Percentiles rank a stretch among this genome's conserved stretches.
phyloP scores from a whole-genome alignment of 2,797 vertebrate species.

The Amblyraja radiata region DNA sequence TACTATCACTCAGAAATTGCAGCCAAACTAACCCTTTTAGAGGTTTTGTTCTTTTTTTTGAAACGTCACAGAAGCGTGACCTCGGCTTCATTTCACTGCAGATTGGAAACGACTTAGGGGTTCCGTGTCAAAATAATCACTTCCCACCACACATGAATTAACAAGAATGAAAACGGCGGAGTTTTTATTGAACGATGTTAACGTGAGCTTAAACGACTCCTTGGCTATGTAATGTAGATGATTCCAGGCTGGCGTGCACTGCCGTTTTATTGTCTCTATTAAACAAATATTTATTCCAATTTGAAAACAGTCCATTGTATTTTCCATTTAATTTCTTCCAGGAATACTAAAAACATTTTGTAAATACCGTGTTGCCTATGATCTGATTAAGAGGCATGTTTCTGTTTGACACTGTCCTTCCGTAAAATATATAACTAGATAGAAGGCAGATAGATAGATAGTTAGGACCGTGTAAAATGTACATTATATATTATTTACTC shows the following conservation, averaged over 20 bases:
- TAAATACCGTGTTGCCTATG: neutral
- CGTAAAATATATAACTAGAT: neutral
- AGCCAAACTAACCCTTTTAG: conserved; percentile 31
- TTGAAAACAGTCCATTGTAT: neutral
- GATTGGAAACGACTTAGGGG: conserved; percentile 24
- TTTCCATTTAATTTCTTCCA: no score
- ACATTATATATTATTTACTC: no score
- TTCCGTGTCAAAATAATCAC: conserved; percentile 35
- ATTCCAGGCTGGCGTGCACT: neutral
- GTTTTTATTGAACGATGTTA: neutral
- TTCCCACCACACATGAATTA: conserved; percentile 33
- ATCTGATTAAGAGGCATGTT: neutral
- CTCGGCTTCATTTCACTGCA: conserved; percentile 31
- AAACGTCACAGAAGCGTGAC: conserved; percentile 38
- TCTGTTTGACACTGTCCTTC: neutral
- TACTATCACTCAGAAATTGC: neutral
- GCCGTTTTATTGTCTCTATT: neutral
- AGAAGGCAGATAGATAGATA: neutral
- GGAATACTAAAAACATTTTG: neutral
- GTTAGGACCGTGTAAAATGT: neutral
- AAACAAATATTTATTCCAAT: neutral
- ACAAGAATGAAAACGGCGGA: conserved; percentile 16
- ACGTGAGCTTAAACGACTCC: neutral
- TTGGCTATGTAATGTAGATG: conserved; percentile 4
- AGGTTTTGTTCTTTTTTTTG: conserved; percentile 23